Evolutionary conservation across 2,797 vertebrate genomes (phyloP), one percentile per base, ranked within the genome.

Genomic region (Crenuchus spilurus): DNA sequence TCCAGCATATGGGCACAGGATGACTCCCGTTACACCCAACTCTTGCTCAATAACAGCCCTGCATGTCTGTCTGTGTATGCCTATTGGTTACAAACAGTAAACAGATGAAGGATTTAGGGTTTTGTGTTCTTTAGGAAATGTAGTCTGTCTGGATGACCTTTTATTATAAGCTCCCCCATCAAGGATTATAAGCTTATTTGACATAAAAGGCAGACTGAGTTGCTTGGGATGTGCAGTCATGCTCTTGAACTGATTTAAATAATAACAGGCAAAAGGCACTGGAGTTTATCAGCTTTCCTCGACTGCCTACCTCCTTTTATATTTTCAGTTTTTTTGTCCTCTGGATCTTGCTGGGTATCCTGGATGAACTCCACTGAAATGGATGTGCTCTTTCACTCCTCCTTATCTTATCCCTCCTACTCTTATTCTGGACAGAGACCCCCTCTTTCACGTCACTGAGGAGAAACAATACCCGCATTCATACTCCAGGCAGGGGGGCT

Each of bases 401-500:
- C 69, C 62, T 30, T 9, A 77, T 74, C 76, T 67, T 74, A 77
- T 81, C 57, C 67, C 81, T 22, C 60, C 70, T 76, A 46, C n/a
- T n/a, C n/a, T n/a, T n/a, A 66, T 82, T 81, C 72, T 79, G 76
- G 78, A 78, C 74, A 76, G 81, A 70, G 79, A 69, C 83, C 84
- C 79, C 72, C 70, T 89, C 85, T 90, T 92, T 87, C 87, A 90
- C 77, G 80, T 84, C 84, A 86, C 74, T 90, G 87, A 82, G 72
- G 84, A 85, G 82, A 86, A 89, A 92, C 90, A 92, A 90, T 90
- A 87, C 87, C 86, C 82, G 79, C 84, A 88, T 90, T 92, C 88
- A 92, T 54, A 63, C 18, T 75, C 55, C 60, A 72, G 61, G 49
- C 52, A 57, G 70, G 14, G 6, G 41, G 62, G 46, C 28, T 55